phyloP scores from a whole-genome alignment of 2,797 vertebrate species.

The Pogonophryne albipinna region DNA sequence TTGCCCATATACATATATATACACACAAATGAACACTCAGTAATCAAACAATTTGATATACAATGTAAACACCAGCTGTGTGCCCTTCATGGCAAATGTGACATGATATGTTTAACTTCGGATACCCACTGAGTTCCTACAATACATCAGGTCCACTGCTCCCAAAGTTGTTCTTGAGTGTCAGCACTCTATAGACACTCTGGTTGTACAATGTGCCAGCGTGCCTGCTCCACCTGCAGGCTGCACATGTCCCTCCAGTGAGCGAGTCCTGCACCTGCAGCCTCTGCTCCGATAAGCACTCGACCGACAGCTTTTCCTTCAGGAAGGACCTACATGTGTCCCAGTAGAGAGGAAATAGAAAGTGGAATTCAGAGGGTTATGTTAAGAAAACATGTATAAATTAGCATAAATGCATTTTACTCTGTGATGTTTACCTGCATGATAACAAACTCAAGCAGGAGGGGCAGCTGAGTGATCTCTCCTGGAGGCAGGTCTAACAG shows the following conservation, averaged over 20 bases:
- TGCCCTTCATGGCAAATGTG: conserved; percentile 4
- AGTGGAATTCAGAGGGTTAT: not conserved
- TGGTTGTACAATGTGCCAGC: conserved; percentile 81
- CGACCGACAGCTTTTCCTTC: conserved; percentile 64
- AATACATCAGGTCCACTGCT: too few relatives aligned
- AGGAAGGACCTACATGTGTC: conserved; percentile 64
- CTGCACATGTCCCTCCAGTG: conserved; percentile 86
- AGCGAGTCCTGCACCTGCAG: conserved; percentile 64
- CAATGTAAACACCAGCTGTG: not conserved
- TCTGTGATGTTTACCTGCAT: conserved; percentile 68
- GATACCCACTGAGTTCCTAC: too few relatives aligned
- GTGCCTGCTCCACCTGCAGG: conserved; percentile 75
- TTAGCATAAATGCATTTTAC: not conserved
- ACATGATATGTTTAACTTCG: not conserved
- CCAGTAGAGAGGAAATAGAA: not conserved
- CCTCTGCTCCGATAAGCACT: conserved; percentile 73
- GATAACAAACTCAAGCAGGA: conserved; percentile 78
- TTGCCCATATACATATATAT: not conserved
- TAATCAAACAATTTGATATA: conserved; percentile 26
- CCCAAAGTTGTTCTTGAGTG: too few relatives aligned
- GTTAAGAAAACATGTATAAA: not conserved
- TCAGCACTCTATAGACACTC: conserved; percentile 31
- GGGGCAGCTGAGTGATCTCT: conserved; percentile 70
- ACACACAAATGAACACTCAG: not conserved
- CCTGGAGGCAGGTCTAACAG: conserved; percentile 80